Conservation (phyloP, 2,888 invertebrate species). For the Leptarthrus brevirostris region DNA sequence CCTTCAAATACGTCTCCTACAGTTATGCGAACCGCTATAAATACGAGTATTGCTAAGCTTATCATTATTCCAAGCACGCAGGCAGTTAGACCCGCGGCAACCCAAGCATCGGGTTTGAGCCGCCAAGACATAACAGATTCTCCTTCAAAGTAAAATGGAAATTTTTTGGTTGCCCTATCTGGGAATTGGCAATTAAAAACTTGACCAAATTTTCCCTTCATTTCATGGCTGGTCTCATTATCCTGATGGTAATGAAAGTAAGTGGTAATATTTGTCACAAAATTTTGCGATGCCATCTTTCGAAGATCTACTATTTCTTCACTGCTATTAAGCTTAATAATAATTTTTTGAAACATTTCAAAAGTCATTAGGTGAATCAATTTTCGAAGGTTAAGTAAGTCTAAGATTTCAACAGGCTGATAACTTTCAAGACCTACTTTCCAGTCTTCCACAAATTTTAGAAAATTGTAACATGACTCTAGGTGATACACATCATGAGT, state of each 20-base stretch:
- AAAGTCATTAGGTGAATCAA: slow-evolving; percentile 62
- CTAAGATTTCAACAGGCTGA: slow-evolving; percentile 59
- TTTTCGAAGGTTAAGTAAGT: slow-evolving; percentile 62
- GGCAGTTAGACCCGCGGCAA: slow-evolving; percentile 74
- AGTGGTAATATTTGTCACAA: slow-evolving; percentile 65
- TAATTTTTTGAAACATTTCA: slow-evolving; percentile 65
- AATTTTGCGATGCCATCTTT: slow-evolving; percentile 65
- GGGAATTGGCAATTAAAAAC: slow-evolving; percentile 65
- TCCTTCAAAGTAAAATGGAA: slow-evolving; percentile 65
- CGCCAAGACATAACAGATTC: slow-evolving; percentile 67
- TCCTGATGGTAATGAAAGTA: slow-evolving; percentile 65
- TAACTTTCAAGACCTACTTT: slow-evolving; percentile 56
- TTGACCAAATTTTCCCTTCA: slow-evolving; percentile 65
- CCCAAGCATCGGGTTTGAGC: slow-evolving; percentile 69
- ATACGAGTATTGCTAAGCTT: slow-evolving; percentile 74
- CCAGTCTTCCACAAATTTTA: slow-evolving; percentile 65
- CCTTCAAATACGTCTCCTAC: slow-evolving; percentile 76
- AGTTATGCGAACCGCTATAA: slow-evolving; percentile 74
- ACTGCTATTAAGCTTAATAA: slow-evolving; percentile 49
- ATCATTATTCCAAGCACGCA: slow-evolving; percentile 75
- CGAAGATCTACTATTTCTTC: slow-evolving; percentile 60
- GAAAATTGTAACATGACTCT: slow-evolving; percentile 62
- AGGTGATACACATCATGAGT: slow-evolving; percentile 60
- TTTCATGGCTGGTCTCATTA: slow-evolving; percentile 62
- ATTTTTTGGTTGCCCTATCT: slow-evolving; percentile 61